Evolutionary conservation across 1,140 invertebrate species (phyloP).

Genomic region (Hycleus cichorii): DNA sequence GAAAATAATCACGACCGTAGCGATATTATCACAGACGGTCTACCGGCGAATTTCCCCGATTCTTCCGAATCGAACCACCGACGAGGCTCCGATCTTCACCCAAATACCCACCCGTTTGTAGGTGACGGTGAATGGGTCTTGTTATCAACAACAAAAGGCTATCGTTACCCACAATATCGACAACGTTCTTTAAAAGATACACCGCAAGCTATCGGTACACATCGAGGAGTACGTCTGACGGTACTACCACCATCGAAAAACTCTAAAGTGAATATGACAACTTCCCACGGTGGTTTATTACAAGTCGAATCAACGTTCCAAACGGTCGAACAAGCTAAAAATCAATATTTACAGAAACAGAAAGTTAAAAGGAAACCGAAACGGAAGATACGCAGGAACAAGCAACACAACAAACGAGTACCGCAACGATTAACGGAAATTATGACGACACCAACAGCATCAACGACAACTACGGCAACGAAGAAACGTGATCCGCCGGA

Average conservation of each 20-base stretch:
- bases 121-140: conserved; percentile 70
- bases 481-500: conserved; percentile 34
- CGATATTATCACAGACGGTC: conserved; percentile 60
- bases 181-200: conserved; percentile 41
- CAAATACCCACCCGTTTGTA: conserved; percentile 49
- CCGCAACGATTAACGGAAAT: conserved; percentile 3
- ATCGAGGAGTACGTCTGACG: conserved; percentile 53
- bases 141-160: conserved; percentile 67
- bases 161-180: conserved; percentile 45
- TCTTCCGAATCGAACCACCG: conserved; percentile 13
- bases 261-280: conserved; percentile 57
- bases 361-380: conserved; percentile 21
- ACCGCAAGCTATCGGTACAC: conserved; percentile 39
- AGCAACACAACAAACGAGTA: conserved; percentile 4
- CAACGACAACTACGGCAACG: conserved; percentile 7
- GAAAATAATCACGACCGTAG: conserved; percentile 30
- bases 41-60: conserved; percentile 56
- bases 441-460: conserved; percentile 4
- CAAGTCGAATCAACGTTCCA: conserved; percentile 65
- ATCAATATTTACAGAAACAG: conserved; percentile 25
- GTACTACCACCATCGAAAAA: conserved; percentile 60
- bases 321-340: conserved; percentile 53
- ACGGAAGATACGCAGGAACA: neutral
- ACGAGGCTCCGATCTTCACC: conserved; percentile 33
- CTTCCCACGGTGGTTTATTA: conserved; percentile 64